Base-by-base conservation (phyloP, 2,113 vertebrate genomes). In the Caretta caretta region DNA sequence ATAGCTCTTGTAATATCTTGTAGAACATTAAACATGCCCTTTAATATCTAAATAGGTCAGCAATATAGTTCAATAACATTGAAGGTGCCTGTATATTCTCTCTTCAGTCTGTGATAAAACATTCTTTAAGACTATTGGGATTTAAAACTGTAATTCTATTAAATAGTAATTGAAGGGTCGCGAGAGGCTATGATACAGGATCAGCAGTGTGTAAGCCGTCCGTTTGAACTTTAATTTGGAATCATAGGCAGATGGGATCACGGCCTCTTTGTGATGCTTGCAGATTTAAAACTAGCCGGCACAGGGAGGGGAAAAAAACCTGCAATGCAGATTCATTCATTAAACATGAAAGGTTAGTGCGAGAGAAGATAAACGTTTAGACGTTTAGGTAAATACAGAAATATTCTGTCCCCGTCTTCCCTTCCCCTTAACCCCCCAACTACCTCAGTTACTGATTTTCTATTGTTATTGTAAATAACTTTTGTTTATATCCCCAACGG, bases 141-240 rank as follows among this genome's bases (percentile, higher is more conserved):
- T 99, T 98, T 98, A 97, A 98, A 98, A 98, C 98, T 98, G 97
- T 98, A 98, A 98, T 98, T 98, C 98, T 99, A 98, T 98, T 99
- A 98, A 98, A 98, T 97, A 97, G 98, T 98, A 98, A 98, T 98
- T 98, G 97, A 98, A 98, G 98, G 98, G 98, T 99, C 98, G 98
- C 90, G 90, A 97, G 97, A 98, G 97, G 97, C 98, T 98, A 98
- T 98, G 98, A 99, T 98, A 98, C 98, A 97, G 97, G 98, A 98
- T 99, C 98, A 99, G 97, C 93, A 96, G 97, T 91, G 94, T 97
- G 96, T 98, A 98, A 98, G 97, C 97, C 96, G 97, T 90, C 97
- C 98, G 97, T 98, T 97, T 98, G 98, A 98, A 98, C 98, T 98
- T 98, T 98, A 97, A 98, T 98, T 98, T 98, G 97, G 98, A 98